Evolutionary conservation across 2,888 invertebrate species (phyloP).

Genomic region (Aleiodes alternator): DNA sequence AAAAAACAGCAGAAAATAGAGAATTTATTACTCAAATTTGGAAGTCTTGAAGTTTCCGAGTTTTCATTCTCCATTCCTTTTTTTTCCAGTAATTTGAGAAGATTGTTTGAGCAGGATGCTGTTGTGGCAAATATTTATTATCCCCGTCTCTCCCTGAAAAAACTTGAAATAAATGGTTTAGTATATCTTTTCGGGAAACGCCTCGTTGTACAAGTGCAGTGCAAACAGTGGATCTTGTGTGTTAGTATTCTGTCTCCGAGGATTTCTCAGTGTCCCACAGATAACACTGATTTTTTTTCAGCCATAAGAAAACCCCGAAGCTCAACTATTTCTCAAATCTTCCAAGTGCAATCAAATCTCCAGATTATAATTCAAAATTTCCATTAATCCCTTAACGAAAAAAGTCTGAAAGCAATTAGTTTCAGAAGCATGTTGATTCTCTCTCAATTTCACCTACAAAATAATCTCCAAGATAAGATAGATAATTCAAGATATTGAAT

Average conservation of each 20-base stretch:
- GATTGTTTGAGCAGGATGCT: slow-evolving; percentile 23
- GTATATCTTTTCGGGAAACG: slow-evolving; percentile 14
- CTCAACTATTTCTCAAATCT: neutral
- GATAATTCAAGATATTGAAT: neutral
- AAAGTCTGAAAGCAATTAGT: no score
- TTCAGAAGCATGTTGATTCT: no score
- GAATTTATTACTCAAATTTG: no score
- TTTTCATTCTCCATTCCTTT: neutral
- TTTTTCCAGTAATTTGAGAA: slow-evolving; percentile 21
- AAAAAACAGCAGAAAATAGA: no score
- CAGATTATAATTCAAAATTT: no score
- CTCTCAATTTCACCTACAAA: neutral
- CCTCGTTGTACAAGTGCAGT: slow-evolving; percentile 26
- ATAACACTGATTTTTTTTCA: neutral
- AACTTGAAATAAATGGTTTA: slow-evolving; percentile 21
- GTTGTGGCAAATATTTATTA: slow-evolving; percentile 34
- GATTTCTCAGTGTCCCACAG: slow-evolving; percentile 15
- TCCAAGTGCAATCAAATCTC: neutral
- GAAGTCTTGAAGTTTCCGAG: neutral
- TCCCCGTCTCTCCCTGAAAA: slow-evolving; percentile 22
- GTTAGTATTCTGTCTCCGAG: neutral
- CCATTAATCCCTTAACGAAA: neutral
- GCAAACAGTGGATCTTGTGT: slow-evolving; percentile 15
- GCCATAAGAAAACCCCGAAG: neutral
- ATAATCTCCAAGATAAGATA: neutral